phyloP scores from a whole-genome alignment of 2,113 vertebrate species.

The Pseudois nayaur region DNA sequence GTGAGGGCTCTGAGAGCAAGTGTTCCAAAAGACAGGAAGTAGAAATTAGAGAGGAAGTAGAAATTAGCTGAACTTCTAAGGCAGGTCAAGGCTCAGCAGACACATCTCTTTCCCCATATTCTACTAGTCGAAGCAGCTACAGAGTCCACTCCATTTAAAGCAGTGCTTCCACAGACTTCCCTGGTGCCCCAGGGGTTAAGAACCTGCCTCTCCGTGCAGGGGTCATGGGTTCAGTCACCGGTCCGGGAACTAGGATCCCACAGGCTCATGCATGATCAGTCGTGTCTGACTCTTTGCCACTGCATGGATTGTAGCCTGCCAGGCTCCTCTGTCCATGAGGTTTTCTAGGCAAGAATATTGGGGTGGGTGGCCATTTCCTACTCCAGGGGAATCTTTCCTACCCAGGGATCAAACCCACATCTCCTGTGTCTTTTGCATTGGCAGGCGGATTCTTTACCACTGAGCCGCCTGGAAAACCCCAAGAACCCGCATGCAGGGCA shows the following conservation, averaged over 20 bases:
- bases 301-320: not conserved
- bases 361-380: not conserved
- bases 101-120: not conserved
- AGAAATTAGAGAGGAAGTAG: not conserved
- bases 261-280: not conserved
- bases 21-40: not conserved
- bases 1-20: not conserved
- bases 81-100: not conserved
- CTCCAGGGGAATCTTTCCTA: not conserved
- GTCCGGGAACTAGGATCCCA: not conserved
- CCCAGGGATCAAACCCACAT: not conserved
- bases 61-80: not conserved
- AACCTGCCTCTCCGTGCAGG: not conserved
- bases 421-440: not conserved
- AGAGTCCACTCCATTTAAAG: not conserved
- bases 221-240: not conserved
- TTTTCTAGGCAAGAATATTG: not conserved
- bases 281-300: not conserved
- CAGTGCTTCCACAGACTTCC: not conserved
- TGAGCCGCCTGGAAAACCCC: not conserved
- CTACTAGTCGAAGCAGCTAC: not conserved
- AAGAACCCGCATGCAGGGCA: not conserved
- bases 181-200: not conserved
- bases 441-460: not conserved
- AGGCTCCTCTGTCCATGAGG: not conserved